Conservation (phyloP, 2,797 vertebrate genomes). For the Telmatherina bonti region DNA sequence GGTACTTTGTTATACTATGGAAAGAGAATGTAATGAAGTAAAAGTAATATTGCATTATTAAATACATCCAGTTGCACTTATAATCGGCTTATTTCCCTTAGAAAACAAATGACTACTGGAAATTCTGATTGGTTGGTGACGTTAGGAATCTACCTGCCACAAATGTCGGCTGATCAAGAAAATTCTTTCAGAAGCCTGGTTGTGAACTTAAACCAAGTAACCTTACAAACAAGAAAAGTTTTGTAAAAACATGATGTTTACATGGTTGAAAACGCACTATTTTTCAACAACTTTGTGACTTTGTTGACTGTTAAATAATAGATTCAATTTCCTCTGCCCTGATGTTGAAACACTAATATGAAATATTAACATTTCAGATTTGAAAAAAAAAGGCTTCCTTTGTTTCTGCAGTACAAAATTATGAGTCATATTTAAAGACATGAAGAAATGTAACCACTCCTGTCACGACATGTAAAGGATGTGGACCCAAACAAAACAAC, state of each 20-base stretch:
- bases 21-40: not conserved
- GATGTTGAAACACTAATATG: not conserved
- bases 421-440: not conserved
- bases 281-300: not conserved
- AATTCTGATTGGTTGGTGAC: not conserved
- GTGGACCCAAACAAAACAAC: too few relatives aligned
- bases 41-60: not conserved
- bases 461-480: too few relatives aligned
- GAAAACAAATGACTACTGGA: too few relatives aligned
- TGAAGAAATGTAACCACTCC: not conserved
- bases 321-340: not conserved
- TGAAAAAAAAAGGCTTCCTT: too few relatives aligned
- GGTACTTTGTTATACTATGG: not conserved
- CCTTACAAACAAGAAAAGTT: not conserved
- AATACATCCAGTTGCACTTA: not conserved
- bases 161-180: not conserved
- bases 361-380: not conserved
- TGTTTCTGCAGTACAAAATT: not conserved
- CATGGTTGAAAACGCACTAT: not conserved
- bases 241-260: not conserved
- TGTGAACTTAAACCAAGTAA: too few relatives aligned
- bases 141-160: not conserved
- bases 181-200: not conserved
- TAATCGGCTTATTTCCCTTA: too few relatives aligned
- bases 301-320: not conserved